These are phyloP conservation scores for Dorcus hopei DNA, from an alignment of 2,888 invertebrate species.

Conservation along the genomic window DNA sequence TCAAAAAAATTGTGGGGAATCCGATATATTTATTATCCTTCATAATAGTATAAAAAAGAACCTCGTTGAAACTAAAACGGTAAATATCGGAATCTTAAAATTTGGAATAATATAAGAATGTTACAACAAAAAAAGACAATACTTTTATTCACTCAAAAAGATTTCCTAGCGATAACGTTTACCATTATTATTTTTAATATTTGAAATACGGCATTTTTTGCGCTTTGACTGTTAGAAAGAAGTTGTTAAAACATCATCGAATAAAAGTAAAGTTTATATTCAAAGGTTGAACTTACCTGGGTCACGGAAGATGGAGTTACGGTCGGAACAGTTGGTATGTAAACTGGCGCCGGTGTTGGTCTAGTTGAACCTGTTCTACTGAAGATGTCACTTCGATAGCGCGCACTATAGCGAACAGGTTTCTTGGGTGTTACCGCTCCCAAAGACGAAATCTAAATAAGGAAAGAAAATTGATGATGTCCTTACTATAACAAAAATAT, in stretches of 20 bases:
- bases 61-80: no score
- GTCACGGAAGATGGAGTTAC: slow-evolving; percentile 47
- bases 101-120: no score
- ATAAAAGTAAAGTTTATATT: neutral
- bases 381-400: slow-evolving; percentile 52
- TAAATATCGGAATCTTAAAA: no score
- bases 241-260: slow-evolving; percentile 4
- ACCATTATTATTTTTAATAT: no score
- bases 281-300: no score
- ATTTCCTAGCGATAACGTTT: no score
- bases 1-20: no score
- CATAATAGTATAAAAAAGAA: no score
- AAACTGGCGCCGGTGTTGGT: slow-evolving; percentile 55
- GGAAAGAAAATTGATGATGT: neutral
- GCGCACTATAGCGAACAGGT: slow-evolving; percentile 58
- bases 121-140: no score
- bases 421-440: slow-evolving; percentile 39
- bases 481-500: neutral
- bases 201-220: neutral
- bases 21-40: no score
- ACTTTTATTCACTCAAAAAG: no score
- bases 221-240: neutral
- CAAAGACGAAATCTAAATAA: slow-evolving; percentile 19
- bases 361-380: slow-evolving; percentile 46
- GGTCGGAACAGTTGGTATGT: slow-evolving; percentile 62